phyloP scores from a whole-genome alignment of 35 echinoderm and acorn worm genomes.

The Lytechinus pictus region DNA sequence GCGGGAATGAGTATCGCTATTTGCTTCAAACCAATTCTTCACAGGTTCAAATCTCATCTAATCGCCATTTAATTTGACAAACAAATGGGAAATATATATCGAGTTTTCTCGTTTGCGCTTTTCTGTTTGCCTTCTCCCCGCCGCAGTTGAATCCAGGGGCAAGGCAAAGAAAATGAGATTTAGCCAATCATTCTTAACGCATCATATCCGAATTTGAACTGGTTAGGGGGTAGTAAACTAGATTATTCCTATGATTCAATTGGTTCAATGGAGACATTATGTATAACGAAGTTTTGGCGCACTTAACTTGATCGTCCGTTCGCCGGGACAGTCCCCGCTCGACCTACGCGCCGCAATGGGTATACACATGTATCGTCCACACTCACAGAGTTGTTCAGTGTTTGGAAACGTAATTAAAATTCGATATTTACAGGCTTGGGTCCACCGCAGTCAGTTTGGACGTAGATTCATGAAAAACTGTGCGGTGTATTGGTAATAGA shows the following conservation, averaged over 20 bases:
- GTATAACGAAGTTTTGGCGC: slow-evolving; percentile 31
- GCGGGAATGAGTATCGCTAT: not conserved
- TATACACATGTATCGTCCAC: not conserved
- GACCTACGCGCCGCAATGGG: not conserved
- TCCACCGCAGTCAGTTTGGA: not conserved
- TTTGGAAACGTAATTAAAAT: slow-evolving; percentile 42
- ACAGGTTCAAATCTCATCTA: not conserved
- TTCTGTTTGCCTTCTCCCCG: not conserved
- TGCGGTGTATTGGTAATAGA: not conserved
- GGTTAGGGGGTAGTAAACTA: slow-evolving; percentile 37
- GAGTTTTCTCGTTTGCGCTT: not conserved
- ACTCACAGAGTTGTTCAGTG: not conserved
- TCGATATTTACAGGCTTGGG: slow-evolving; percentile 34
- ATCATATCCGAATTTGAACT: slow-evolving; percentile 44
- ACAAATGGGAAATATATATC: not conserved
- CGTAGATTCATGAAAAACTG: not conserved
- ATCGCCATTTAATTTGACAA: slow-evolving; percentile 5
- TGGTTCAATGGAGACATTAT: slow-evolving; percentile 34
- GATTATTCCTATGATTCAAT: slow-evolving; percentile 51
- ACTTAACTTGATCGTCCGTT: slow-evolving; percentile 11
- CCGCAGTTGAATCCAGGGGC: not conserved
- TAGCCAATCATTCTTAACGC: slow-evolving; percentile 48
- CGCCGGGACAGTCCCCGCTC: not conserved
- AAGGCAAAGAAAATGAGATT: slow-evolving; percentile 26
- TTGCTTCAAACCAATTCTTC: slow-evolving; percentile 7